Conservation (phyloP, 92 coral and sea anemone genomes). For the Epizoanthus ramosus region DNA sequence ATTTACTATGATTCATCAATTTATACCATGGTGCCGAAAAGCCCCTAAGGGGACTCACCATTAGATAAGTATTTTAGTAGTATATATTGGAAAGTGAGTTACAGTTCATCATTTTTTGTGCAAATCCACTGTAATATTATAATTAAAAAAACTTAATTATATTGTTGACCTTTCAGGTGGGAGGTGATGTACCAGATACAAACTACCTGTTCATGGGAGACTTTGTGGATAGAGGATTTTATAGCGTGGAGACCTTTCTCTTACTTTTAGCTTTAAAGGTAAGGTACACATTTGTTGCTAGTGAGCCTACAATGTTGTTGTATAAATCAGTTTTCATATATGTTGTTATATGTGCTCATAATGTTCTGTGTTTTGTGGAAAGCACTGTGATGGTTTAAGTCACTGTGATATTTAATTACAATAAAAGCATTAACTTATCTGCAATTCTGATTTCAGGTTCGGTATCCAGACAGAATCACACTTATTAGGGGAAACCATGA, state of each 20-base stretch:
- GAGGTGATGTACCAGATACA: slow-evolving; percentile 99
- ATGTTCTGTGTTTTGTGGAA: background rate
- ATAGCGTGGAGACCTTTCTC: slow-evolving; percentile 98
- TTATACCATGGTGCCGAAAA: no score
- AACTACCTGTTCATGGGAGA: slow-evolving; percentile 99
- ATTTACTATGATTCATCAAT: no score
- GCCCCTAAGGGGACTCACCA: no score
- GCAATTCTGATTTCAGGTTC: slow-evolving; percentile 62
- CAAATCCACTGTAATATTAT: no score
- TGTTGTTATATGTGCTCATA: background rate
- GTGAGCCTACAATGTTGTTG: background rate
- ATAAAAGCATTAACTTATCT: no score
- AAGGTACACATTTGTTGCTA: background rate
- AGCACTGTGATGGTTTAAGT: slow-evolving; percentile 3
- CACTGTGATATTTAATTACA: background rate
- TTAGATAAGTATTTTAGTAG: no score
- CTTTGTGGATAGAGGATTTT: slow-evolving; percentile 99
- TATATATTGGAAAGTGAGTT: no score
- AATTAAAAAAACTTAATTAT: no score
- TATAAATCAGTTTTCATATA: background rate
- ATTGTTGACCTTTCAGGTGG: slow-evolving; percentile 68
- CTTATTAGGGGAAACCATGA: slow-evolving; percentile 98
- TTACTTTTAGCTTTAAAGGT: slow-evolving; percentile 97
- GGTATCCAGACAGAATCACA: slow-evolving; percentile 99
- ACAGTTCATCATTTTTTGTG: no score